Conservation (phyloP, 2,113 vertebrate species). For the Centropus bengalensis region DNA sequence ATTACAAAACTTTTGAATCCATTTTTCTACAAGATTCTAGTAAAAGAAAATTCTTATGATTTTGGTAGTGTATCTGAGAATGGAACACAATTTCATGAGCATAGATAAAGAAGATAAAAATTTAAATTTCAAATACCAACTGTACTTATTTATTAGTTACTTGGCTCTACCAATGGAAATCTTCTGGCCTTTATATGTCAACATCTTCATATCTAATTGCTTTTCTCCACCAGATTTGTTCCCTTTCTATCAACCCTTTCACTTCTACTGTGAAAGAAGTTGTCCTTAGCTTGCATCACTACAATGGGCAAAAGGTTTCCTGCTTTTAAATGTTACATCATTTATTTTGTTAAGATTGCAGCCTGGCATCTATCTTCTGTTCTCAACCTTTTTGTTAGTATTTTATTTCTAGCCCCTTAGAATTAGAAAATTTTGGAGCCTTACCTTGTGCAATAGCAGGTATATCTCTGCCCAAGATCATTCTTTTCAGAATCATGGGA, state of each 20-base stretch:
- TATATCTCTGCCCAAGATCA: neutral
- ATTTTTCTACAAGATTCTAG: neutral
- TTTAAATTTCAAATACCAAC: neutral
- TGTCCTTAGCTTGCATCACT: neutral
- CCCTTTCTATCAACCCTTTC: neutral
- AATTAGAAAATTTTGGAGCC: neutral
- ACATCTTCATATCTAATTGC: neutral
- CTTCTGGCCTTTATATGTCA: neutral
- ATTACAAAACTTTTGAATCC: neutral
- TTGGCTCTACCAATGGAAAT: neutral
- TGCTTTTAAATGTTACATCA: neutral
- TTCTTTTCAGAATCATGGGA: neutral
- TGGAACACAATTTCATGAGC: neutral
- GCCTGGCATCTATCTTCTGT: neutral
- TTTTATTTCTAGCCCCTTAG: neutral
- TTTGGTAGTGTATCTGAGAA: neutral
- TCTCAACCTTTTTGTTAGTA: neutral
- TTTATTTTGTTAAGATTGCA: neutral
- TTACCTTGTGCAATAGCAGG: neutral
- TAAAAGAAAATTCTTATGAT: neutral
- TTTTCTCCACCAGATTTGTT: neutral
- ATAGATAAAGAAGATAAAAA: neutral
- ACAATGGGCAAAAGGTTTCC: neutral
- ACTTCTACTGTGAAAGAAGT: neutral
- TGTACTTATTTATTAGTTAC: neutral